phyloP scores from a whole-genome alignment of 1,140 invertebrate genomes.

The Dermatophagoides farinae region DNA sequence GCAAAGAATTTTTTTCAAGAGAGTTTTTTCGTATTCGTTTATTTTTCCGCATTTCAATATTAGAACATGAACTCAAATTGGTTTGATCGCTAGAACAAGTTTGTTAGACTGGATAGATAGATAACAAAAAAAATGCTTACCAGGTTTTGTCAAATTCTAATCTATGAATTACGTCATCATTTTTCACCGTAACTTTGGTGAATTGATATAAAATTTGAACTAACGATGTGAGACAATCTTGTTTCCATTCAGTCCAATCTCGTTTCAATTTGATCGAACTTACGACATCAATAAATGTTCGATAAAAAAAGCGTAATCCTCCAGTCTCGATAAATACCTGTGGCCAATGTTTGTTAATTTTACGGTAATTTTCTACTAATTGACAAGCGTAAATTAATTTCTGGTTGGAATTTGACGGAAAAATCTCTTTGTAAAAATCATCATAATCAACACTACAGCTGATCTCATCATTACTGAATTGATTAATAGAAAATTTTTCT shows the following conservation, averaged over 20 bases:
- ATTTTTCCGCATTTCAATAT: constrained; percentile 22
- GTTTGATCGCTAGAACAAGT: background rate
- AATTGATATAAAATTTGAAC: constrained; percentile 55
- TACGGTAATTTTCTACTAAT: constrained; percentile 51
- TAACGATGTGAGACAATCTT: constrained; percentile 70
- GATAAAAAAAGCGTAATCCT: constrained; percentile 62
- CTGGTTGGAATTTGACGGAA: constrained; percentile 58
- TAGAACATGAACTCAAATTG: no score
- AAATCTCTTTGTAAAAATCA: constrained; percentile 41
- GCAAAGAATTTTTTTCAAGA: constrained; percentile 40
- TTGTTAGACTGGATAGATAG: background rate
- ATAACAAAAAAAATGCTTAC: background rate
- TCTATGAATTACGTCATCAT: background rate
- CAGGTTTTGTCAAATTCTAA: background rate
- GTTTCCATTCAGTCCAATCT: constrained; percentile 50
- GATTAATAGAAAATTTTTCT: background rate
- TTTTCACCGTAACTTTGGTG: constrained; percentile 34
- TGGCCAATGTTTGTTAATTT: constrained; percentile 14
- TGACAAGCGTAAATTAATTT: constrained; percentile 85
- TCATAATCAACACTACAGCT: background rate
- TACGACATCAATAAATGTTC: constrained; percentile 69
- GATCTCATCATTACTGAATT: background rate
- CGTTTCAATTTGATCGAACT: constrained; percentile 27
- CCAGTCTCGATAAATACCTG: constrained; percentile 56
- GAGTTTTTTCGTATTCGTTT: constrained; percentile 24